Evolutionary conservation across 1,140 invertebrate genomes (phyloP), one percentile per base, ranked within the genome.

Genomic region (Lepidotrigona ventralis): DNA sequence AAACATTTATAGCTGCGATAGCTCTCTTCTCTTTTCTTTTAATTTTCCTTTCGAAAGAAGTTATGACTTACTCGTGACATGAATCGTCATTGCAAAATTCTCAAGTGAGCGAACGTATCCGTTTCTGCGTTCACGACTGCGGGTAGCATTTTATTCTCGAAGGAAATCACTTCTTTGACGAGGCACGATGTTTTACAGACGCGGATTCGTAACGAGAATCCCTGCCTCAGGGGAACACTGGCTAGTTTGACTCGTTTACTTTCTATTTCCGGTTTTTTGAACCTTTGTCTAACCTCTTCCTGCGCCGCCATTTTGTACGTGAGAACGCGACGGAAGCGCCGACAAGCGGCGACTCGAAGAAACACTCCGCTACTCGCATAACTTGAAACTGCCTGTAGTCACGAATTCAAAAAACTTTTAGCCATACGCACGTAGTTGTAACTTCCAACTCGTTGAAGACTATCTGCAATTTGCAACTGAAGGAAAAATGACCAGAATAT

Each of bases 131-230:
- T 17, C 33, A 23, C 66, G 15, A 72, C 1, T 26, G 8, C 46
- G 19, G 58, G 8, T 33, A 53, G 2, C 53, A 3, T 23, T 53
- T 80, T 63, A 33, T 26, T 64, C 79, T 73, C 79, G 17, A 33
- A 80, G 79, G 69, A 73, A 80, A 80, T 80, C 79, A 73, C 53
- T 15, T n/a, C 56, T 80, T 73, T 73, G 69, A 80, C 79, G 56
- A 23, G 21, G 2, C 15, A 5, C 11, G 17, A 11, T 19, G 26
- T 51, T 60, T 72, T 64, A 64, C 33, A 23, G n/a, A 17, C 1
- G 4, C 11, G 8, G 5, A 39, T 9, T 23, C 53, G 8, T 53
- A 73, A 73, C 79, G 39, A 73, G 79, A 80, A 73, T 51, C 15
- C 46, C 8, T 23, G 79, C 53, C 79, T 64, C 79, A 9, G 1